phyloP scores from a whole-genome alignment of 2,888 invertebrate genomes.

The Ceraclea dissimilis region DNA sequence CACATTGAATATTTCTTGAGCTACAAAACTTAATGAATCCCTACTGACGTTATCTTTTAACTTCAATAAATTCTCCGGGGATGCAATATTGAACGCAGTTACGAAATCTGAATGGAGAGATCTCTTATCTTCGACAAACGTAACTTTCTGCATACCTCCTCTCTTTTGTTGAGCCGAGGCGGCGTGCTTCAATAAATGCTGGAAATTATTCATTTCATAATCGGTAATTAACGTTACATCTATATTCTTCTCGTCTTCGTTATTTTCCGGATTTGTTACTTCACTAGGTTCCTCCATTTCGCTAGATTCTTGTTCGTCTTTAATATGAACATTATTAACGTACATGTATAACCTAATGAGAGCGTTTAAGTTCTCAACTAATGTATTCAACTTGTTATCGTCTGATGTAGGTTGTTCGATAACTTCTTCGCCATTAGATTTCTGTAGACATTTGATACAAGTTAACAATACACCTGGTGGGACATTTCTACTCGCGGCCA shows the following conservation, averaged over 20 bases:
- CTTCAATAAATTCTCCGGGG: conserved; percentile 31
- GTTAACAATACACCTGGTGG: conserved; percentile 52
- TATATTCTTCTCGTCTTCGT: conserved; percentile 28
- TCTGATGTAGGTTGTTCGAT: conserved; percentile 24
- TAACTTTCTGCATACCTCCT: conserved; percentile 41
- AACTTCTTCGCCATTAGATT: conserved; percentile 21
- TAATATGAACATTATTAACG: conserved; percentile 32
- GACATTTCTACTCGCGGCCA: conserved; percentile 57
- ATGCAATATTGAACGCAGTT: conserved; percentile 46
- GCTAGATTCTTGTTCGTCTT: conserved; percentile 16
- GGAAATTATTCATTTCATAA: conserved; percentile 55
- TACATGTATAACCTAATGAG: conserved; percentile 30
- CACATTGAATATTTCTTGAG: conserved; percentile 33
- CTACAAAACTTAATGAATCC: conserved; percentile 33
- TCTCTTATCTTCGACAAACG: conserved; percentile 46
- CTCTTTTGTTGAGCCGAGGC: conserved; percentile 38
- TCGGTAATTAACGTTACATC: conserved; percentile 38
- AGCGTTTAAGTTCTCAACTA: conserved; percentile 31
- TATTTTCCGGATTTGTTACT: conserved; percentile 3
- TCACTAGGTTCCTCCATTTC: conserved; percentile 8
- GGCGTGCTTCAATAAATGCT: conserved; percentile 54
- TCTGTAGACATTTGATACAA: conserved; percentile 32
- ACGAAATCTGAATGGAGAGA: conserved; percentile 49
- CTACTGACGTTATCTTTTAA: conserved; percentile 34
- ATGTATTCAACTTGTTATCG: conserved; percentile 28